phyloP scores from a whole-genome alignment of 2,113 vertebrate genomes.

The Promerops cafer region DNA sequence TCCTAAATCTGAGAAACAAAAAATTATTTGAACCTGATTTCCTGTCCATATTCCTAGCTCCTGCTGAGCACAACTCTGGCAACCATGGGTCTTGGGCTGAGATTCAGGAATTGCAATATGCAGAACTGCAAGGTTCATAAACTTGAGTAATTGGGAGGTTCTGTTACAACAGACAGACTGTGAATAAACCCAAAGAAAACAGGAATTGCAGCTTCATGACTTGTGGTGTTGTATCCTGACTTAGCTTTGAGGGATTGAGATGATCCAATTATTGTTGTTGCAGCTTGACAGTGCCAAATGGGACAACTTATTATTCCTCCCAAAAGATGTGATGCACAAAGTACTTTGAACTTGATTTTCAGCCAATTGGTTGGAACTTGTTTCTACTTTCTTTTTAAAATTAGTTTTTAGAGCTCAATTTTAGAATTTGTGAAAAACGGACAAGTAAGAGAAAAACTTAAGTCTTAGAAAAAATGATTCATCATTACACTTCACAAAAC shows the following conservation, averaged over 20 bases:
- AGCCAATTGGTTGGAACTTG: background rate
- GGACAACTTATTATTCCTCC: background rate
- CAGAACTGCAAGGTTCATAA: background rate
- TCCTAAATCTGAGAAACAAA: background rate
- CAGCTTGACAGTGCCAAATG: background rate
- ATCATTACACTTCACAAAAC: background rate
- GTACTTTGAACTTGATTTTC: background rate
- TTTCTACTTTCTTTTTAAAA: background rate
- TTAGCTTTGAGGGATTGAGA: background rate
- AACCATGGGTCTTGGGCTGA: background rate
- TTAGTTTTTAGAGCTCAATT: background rate
- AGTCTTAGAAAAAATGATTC: background rate
- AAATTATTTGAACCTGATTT: background rate
- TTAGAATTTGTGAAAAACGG: background rate
- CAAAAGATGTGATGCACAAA: background rate
- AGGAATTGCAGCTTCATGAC: background rate
- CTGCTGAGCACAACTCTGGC: background rate
- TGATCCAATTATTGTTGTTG: background rate
- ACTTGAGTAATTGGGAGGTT: background rate
- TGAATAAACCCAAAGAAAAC: slow-evolving; percentile 8
- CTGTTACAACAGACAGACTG: background rate
- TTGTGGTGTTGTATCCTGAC: background rate
- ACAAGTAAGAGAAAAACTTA: background rate
- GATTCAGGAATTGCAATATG: background rate
- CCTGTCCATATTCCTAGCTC: background rate